A percentile compares a stretch with the other conserved stretches of the same genome.
Evolutionary conservation across 2,113 vertebrate genomes (phyloP).

Genomic region (Oncorhynchus masou): DNA sequence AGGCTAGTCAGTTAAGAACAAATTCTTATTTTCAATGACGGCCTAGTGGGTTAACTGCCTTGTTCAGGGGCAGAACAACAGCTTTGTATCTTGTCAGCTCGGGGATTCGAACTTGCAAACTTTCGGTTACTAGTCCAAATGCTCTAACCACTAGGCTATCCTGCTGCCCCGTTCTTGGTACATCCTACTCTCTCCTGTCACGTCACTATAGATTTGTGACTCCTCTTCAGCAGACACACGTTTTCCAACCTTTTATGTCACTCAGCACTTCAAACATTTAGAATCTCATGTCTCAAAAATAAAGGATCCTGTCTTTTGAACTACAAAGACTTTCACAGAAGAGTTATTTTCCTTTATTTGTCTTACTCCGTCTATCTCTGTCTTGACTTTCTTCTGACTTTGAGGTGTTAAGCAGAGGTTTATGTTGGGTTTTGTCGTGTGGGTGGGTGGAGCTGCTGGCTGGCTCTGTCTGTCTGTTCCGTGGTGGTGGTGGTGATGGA

Average conservation of each 20-base stretch:
- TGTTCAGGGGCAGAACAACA: too few species aligned
- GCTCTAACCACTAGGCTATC: too few species aligned
- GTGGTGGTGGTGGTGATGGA: neutral
- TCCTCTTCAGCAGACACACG: slow-evolving; percentile 41
- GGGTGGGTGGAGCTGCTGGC: slow-evolving; percentile 26
- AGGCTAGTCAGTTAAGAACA: too few species aligned
- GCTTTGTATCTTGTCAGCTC: too few species aligned
- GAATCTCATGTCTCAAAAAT: slow-evolving; percentile 37
- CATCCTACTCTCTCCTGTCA: slow-evolving; percentile 35
- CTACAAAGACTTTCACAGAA: slow-evolving; percentile 66
- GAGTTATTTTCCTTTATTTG: slow-evolving; percentile 48
- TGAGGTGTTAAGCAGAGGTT: slow-evolving; percentile 43
- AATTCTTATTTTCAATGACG: too few species aligned
- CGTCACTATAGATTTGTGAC: slow-evolving; percentile 43
- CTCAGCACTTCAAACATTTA: slow-evolving; percentile 61
- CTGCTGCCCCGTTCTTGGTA: slow-evolving; percentile 26
- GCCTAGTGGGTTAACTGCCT: too few species aligned
- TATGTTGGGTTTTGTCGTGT: slow-evolving; percentile 48
- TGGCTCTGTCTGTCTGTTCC: neutral
- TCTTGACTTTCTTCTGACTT: slow-evolving; percentile 71
- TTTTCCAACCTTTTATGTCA: slow-evolving; percentile 67
- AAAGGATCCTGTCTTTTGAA: slow-evolving; percentile 63
- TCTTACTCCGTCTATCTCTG: slow-evolving; percentile 26
- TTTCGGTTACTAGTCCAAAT: too few species aligned
- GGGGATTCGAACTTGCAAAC: too few species aligned